Evolutionary conservation across 2,113 vertebrate species (phyloP).

Genomic region (Amblyornis subalaris): DNA sequence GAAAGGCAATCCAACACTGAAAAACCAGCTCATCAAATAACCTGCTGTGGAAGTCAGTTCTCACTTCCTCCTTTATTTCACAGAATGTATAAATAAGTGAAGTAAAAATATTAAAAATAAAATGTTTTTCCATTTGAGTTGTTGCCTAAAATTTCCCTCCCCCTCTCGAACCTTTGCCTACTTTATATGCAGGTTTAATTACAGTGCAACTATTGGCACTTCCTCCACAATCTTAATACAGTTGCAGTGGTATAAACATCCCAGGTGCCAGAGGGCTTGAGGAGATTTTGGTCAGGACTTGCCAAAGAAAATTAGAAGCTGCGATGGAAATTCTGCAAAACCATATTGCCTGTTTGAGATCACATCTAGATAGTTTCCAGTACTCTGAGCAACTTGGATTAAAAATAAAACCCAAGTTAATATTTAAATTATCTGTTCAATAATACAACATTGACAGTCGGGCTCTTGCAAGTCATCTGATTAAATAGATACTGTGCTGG

Average conservation of each 20-base stretch:
- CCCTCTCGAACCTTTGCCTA: neutral
- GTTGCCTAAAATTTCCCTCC: neutral
- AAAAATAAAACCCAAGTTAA: neutral
- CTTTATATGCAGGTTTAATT: neutral
- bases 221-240: neutral
- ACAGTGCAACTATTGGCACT: neutral
- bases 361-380: neutral
- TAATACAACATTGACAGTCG: neutral
- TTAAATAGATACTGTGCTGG: neutral
- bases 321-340: neutral
- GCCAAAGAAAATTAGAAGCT: neutral
- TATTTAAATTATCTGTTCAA: neutral
- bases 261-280: neutral
- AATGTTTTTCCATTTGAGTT: neutral
- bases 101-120: neutral
- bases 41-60: rapidly evolving
- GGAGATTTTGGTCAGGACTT: neutral
- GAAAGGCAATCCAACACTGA: neutral
- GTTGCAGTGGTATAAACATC: neutral
- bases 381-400: neutral
- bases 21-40: neutral
- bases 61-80: neutral
- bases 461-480: neutral
- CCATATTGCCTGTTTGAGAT: neutral
- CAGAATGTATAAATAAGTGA: neutral